Evolutionary conservation across 2,797 vertebrate species (phyloP).

Genomic region (Pagetopsis macropterus): DNA sequence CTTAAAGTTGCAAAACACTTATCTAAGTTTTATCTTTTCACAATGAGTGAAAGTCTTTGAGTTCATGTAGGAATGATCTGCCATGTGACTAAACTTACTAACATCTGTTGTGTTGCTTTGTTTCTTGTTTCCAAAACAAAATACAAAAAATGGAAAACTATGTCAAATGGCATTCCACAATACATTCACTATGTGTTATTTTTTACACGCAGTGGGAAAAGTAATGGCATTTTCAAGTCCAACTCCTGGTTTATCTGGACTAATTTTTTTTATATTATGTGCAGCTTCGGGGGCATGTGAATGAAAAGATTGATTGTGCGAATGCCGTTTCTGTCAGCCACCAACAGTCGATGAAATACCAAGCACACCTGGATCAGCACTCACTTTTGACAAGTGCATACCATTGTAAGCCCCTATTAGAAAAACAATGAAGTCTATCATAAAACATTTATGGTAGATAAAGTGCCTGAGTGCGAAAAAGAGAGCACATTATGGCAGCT

Average conservation of each 20-base stretch:
- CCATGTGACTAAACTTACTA: conserved; percentile 18
- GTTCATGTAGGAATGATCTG: conserved; percentile 8
- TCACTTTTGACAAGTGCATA: conserved; percentile 72
- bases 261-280: conserved; percentile 75
- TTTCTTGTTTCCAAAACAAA: conserved; percentile 43
- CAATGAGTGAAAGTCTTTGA: neutral
- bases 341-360: conserved; percentile 79
- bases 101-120: conserved; percentile 16
- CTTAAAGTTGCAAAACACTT: neutral
- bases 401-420: conserved; percentile 67
- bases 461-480: conserved; percentile 66
- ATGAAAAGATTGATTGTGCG: conserved; percentile 81
- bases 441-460: conserved; percentile 78
- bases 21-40: neutral
- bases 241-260: conserved; percentile 71
- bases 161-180: conserved; percentile 67
- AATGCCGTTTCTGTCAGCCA: conserved; percentile 78
- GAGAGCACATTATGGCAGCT: conserved; percentile 51
- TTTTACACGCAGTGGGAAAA: conserved; percentile 39
- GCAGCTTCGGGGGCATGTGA: conserved; percentile 77
- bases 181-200: conserved; percentile 60
- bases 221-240: conserved; percentile 71
- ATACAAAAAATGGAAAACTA: conserved; percentile 46
- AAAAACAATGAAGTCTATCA: conserved; percentile 78
- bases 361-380: conserved; percentile 75